phyloP scores from a whole-genome alignment of 2,888 invertebrate genomes.

The Meandrusa payeni region DNA sequence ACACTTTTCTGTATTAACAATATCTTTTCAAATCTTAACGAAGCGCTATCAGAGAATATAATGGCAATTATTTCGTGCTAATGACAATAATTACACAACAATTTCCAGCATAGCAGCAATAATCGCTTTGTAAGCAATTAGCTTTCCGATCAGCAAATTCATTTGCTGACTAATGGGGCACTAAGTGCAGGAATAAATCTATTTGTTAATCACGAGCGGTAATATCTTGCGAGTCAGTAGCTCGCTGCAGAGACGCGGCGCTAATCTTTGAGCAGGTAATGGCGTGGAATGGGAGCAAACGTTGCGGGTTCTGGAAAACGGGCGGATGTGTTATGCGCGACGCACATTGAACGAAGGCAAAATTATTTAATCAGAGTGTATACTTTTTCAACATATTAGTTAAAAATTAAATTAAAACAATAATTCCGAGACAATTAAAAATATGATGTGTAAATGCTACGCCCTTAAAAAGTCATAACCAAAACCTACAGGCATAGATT shows the following conservation, averaged over 20 bases:
- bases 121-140: constrained; percentile 18
- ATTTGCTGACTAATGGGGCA: constrained; percentile 20
- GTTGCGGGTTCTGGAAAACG: constrained; percentile 25
- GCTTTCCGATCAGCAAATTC: constrained; percentile 14
- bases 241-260: constrained; percentile 26
- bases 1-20: too few relatives aligned
- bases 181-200: constrained; percentile 22
- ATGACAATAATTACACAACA: too few relatives aligned
- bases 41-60: too few relatives aligned
- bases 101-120: constrained; percentile 1
- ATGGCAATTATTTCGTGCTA: too few relatives aligned
- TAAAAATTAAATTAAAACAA: too few relatives aligned
- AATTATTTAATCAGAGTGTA: too few relatives aligned
- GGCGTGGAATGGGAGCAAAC: constrained; percentile 39
- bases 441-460: too few relatives aligned
- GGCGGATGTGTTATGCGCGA: neutral
- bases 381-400: too few relatives aligned
- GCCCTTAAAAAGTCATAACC: too few relatives aligned
- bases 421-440: too few relatives aligned
- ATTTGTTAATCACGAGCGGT: constrained; percentile 23
- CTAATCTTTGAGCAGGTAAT: constrained; percentile 43
- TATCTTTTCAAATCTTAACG: too few relatives aligned
- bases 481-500: too few relatives aligned
- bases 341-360: constrained; percentile 10
- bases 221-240: constrained; percentile 29